These are phyloP conservation scores for Spinus olivaceus DNA, from an alignment of 2,797 vertebrate species.

Conservation along the genomic window DNA sequence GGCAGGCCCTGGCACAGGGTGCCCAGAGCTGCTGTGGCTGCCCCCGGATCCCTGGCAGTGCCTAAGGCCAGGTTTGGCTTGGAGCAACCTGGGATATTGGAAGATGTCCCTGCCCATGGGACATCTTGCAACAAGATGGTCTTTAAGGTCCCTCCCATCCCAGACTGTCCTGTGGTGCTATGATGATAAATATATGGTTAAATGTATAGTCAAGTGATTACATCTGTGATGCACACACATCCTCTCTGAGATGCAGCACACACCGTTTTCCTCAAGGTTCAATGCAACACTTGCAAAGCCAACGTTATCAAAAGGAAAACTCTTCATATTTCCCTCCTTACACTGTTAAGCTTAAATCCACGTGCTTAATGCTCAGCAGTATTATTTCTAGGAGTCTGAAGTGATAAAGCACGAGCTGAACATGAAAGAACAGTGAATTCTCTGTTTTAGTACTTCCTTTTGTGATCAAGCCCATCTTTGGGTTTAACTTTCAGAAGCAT, in stretches of 20 bases:
- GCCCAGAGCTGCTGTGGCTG: not conserved
- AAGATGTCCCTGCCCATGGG: not conserved
- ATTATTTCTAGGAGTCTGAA: not conserved
- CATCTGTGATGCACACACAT: not conserved
- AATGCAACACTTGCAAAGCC: not conserved
- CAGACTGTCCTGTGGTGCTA: too few relatives aligned
- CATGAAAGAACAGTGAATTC: not conserved
- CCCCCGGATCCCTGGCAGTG: not conserved
- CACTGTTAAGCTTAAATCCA: not conserved
- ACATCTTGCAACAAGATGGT: not conserved
- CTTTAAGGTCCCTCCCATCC: not conserved
- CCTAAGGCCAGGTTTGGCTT: not conserved
- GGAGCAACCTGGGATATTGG: accelerated
- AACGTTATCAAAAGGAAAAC: not conserved
- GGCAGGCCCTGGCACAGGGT: not conserved
- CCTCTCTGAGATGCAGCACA: accelerated
- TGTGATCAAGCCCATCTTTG: not conserved
- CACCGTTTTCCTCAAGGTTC: not conserved
- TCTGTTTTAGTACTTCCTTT: not conserved
- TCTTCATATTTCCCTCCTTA: not conserved
- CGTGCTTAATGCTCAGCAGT: not conserved
- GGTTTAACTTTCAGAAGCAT: not conserved
- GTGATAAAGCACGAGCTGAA: not conserved
- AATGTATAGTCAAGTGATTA: not conserved
- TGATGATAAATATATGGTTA: not conserved